phyloP scores from a whole-genome alignment of 2,888 invertebrate species.

The Caenorhabditis angaria region DNA sequence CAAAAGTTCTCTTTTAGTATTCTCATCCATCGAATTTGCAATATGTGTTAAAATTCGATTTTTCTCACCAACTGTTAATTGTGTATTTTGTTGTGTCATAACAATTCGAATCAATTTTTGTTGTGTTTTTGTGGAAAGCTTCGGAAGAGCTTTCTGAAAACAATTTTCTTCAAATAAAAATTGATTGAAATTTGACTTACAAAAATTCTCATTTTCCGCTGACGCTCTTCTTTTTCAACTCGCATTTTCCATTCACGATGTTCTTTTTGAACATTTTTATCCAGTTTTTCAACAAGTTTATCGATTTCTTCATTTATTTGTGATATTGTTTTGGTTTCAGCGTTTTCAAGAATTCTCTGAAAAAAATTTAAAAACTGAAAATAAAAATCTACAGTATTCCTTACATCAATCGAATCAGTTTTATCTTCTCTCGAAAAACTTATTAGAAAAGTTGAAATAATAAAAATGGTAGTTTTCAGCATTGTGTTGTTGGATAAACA shows the following conservation, averaged over 20 bases:
- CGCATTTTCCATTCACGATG: conserved; percentile 39
- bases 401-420: conserved; percentile 26
- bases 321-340: conserved; percentile 36
- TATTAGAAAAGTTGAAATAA: conserved; percentile 5
- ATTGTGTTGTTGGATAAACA: conserved; percentile 3
- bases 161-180: too few species aligned
- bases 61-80: conserved; percentile 36
- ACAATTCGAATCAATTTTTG: conserved; percentile 42
- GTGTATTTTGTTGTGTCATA: conserved; percentile 43
- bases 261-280: conserved; percentile 27
- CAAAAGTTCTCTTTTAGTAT: conserved; percentile 26
- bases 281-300: conserved; percentile 32
- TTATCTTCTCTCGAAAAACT: neutral
- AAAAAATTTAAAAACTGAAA: conserved; percentile 3
- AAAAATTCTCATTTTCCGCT: conserved; percentile 35
- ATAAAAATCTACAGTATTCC: neutral
- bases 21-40: conserved; percentile 30
- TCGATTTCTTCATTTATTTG: conserved; percentile 42
- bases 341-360: conserved; percentile 37
- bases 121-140: conserved; percentile 36
- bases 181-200: conserved; percentile 11
- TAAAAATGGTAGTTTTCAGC: conserved; percentile 13
- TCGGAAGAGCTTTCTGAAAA: conserved; percentile 43
- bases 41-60: conserved; percentile 39
- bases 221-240: conserved; percentile 33